Evolutionary conservation across 2,113 vertebrate species (phyloP).

Genomic region (Muscicapa adusta): DNA sequence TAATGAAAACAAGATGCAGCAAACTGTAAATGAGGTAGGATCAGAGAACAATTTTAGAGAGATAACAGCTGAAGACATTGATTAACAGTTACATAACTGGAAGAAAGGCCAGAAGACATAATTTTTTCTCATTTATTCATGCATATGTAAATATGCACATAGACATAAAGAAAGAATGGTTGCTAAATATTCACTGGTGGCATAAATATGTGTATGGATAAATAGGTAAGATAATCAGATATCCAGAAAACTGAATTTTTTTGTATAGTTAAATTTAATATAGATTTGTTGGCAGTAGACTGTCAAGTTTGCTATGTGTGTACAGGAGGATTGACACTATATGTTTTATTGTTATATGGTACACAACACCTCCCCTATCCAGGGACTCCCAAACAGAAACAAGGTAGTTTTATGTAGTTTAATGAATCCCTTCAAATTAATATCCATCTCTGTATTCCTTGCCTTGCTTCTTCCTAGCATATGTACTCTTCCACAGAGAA

Average conservation of each 20-base stretch:
- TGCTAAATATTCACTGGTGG: neutral
- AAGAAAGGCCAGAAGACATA: neutral
- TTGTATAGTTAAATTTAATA: neutral
- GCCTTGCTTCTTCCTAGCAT: neutral
- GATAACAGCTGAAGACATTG: neutral
- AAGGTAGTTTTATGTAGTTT: neutral
- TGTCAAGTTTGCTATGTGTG: neutral
- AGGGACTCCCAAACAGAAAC: neutral
- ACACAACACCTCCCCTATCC: neutral
- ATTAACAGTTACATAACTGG: neutral
- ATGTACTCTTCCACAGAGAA: neutral
- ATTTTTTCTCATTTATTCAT: neutral
- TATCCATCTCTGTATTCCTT: neutral
- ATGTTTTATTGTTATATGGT: neutral
- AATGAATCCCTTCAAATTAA: neutral
- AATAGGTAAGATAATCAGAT: neutral
- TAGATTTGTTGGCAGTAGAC: neutral
- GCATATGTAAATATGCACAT: neutral
- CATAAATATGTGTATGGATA: neutral
- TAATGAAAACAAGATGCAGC: conserved; percentile 29
- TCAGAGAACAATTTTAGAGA: neutral
- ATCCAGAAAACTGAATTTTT: neutral
- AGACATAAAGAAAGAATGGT: neutral
- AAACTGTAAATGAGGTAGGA: neutral
- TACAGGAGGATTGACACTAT: fast-evolving